Evolutionary conservation across 64 coral and sea anemone species (phyloP).

Genomic region (Porites australiensis): DNA sequence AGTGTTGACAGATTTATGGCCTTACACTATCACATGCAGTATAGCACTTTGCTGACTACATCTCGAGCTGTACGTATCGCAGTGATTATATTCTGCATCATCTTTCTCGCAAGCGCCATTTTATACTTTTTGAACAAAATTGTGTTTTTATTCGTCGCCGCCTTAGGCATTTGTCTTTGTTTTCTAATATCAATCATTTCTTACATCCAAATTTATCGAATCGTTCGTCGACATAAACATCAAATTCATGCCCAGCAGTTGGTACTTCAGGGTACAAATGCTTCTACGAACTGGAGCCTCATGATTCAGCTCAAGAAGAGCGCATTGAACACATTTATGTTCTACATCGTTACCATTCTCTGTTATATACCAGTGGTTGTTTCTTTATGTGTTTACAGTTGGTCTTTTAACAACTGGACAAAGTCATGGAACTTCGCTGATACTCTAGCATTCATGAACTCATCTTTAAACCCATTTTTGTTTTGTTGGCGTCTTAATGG

Average conservation of each 20-base stretch:
- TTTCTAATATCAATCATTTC: conserved; percentile 15
- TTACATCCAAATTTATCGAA: conserved; percentile 52
- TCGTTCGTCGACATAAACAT: conserved; percentile 30
- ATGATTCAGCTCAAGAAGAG: neutral
- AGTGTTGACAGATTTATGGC: neutral
- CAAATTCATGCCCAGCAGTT: conserved; percentile 41
- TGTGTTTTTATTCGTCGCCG: neutral
- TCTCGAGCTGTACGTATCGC: too few relatives aligned
- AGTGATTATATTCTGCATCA: neutral
- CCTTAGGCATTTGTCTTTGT: neutral
- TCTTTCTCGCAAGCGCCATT: neutral
- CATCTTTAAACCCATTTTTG: conserved; percentile 48
- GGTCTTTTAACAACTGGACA: neutral
- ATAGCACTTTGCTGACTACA: neutral
- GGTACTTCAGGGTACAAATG: neutral
- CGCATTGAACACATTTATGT: neutral
- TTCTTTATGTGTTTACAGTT: neutral
- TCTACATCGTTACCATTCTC: neutral
- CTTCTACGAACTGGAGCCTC: too few relatives aligned
- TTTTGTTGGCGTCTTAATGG: conserved; percentile 58
- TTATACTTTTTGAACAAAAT: conserved; percentile 29
- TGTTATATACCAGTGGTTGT: neutral
- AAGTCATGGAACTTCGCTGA: neutral
- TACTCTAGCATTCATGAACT: conserved; percentile 43
- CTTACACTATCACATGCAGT: neutral